A percentile compares a stretch with the other conserved stretches of the same genome.
These are phyloP conservation scores for Drosophila gaucha DNA, from an alignment of 2,888 invertebrate genomes.

Conservation along the genomic window DNA sequence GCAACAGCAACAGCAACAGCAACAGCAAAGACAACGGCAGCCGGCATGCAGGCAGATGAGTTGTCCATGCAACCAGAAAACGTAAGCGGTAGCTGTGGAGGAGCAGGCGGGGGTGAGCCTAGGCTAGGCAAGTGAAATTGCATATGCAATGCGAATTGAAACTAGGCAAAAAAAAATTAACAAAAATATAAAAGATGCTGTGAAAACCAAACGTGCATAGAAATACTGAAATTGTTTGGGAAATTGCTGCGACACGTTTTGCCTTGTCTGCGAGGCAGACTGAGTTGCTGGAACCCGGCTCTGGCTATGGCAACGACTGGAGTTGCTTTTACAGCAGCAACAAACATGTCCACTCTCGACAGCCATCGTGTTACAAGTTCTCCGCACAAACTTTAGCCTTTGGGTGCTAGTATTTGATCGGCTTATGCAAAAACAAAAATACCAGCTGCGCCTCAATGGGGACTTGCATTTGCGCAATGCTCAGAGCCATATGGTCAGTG, in stretches of 20 bases:
- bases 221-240: slow-evolving; percentile 74
- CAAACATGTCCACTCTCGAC: slow-evolving; percentile 41
- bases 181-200: slow-evolving; percentile 46
- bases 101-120: slow-evolving; percentile 5
- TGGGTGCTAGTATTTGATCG: slow-evolving; percentile 61
- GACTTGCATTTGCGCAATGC: slow-evolving; percentile 60
- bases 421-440: slow-evolving; percentile 72
- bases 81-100: slow-evolving; percentile 14
- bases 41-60: slow-evolving; percentile 66
- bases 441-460: slow-evolving; percentile 29
- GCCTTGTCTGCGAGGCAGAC: slow-evolving; percentile 57
- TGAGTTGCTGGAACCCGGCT: slow-evolving; percentile 24
- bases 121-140: slow-evolving; percentile 61
- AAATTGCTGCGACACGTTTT: slow-evolving; percentile 76
- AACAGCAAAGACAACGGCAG: slow-evolving; percentile 23
- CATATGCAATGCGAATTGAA: slow-evolving; percentile 67
- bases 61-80: slow-evolving; percentile 52
- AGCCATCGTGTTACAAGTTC: slow-evolving; percentile 43
- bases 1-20: slow-evolving; percentile 9
- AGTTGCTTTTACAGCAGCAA: slow-evolving; percentile 40
- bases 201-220: slow-evolving; percentile 58
- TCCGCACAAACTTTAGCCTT: slow-evolving; percentile 74
- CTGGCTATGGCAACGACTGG: slow-evolving; percentile 27
- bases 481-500: slow-evolving; percentile 26
- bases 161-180: slow-evolving; percentile 45